Evolutionary conservation across 2,888 invertebrate genomes (phyloP).

Genomic region (Esperia sulphurella): DNA sequence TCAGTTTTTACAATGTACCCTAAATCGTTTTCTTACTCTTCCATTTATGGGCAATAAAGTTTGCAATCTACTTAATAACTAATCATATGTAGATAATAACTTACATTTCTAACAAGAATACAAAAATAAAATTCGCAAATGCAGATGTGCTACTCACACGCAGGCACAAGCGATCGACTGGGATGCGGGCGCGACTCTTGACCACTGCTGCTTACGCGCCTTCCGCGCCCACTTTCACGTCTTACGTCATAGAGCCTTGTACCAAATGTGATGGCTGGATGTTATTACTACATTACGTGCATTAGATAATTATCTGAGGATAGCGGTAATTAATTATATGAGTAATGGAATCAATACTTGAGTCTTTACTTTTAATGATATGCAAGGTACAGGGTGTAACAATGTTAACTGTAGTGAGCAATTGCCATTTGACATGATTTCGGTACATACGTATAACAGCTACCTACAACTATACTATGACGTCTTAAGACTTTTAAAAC

Average conservation of each 20-base stretch:
- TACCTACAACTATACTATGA: too few relatives aligned
- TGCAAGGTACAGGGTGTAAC: too few relatives aligned
- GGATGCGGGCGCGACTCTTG: constrained; percentile 29
- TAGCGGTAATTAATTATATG: too few relatives aligned
- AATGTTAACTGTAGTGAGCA: too few relatives aligned
- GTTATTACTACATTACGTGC: constrained; percentile 1
- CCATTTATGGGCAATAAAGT: constrained; percentile 3
- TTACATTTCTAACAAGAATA: constrained; percentile 38
- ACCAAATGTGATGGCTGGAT: constrained; percentile 22
- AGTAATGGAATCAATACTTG: too few relatives aligned
- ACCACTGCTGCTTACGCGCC: constrained; percentile 27
- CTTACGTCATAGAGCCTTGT: constrained; percentile 68
- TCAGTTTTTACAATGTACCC: too few relatives aligned
- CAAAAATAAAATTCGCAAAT: constrained; percentile 2
- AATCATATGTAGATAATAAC: constrained; percentile 5
- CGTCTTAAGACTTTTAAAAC: too few relatives aligned
- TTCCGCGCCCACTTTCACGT: constrained; percentile 54
- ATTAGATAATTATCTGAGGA: neutral
- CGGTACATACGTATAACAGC: too few relatives aligned
- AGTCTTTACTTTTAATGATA: too few relatives aligned
- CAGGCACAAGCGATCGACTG: constrained; percentile 23
- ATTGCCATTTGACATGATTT: too few relatives aligned
- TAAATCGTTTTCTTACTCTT: too few relatives aligned
- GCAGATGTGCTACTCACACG: constrained; percentile 26
- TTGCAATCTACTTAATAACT: constrained; percentile 1